Evolutionary conservation across 2,888 invertebrate genomes (phyloP).

Genomic region (Aproaerema taeniolella): DNA sequence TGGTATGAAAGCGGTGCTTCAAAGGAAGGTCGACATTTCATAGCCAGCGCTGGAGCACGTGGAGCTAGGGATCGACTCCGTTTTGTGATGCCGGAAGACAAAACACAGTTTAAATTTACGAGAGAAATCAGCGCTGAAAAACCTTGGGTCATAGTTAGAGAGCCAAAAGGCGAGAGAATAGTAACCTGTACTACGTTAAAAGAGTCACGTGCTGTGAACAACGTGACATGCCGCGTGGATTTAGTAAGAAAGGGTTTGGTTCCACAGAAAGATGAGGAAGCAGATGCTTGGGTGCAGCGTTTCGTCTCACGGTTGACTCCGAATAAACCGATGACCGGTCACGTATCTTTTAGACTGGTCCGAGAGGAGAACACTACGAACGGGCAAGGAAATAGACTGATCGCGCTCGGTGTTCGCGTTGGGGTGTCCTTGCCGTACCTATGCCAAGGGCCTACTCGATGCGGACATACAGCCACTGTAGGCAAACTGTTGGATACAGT

Average conservation of each 20-base stretch:
- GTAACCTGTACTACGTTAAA: slow-evolving; percentile 90
- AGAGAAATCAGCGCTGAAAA: slow-evolving; percentile 84
- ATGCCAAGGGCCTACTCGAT: slow-evolving; percentile 82
- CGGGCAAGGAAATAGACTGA: slow-evolving; percentile 53
- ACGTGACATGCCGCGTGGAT: slow-evolving; percentile 87
- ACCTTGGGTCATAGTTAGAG: slow-evolving; percentile 88
- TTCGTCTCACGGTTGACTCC: slow-evolving; percentile 82
- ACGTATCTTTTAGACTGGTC: slow-evolving; percentile 87
- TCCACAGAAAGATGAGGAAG: slow-evolving; percentile 81
- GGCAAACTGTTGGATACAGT: slow-evolving; percentile 81
- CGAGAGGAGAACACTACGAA: slow-evolving; percentile 73
- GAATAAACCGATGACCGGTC: slow-evolving; percentile 84
- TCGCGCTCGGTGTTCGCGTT: slow-evolving; percentile 81
- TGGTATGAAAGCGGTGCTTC: slow-evolving; percentile 83
- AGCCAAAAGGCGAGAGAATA: slow-evolving; percentile 85
- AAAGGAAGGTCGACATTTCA: slow-evolving; percentile 79
- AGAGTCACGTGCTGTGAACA: slow-evolving; percentile 86
- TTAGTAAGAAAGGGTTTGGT: slow-evolving; percentile 81
- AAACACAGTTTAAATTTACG: slow-evolving; percentile 80
- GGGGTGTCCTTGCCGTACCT: slow-evolving; percentile 89
- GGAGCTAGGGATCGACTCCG: slow-evolving; percentile 85
- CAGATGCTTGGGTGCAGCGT: slow-evolving; percentile 83
- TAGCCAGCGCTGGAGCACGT: slow-evolving; percentile 85
- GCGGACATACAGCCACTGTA: slow-evolving; percentile 79
- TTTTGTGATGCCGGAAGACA: slow-evolving; percentile 81